phyloP scores from a whole-genome alignment of 2,113 vertebrate genomes.

The Herpetotheres cachinnans region DNA sequence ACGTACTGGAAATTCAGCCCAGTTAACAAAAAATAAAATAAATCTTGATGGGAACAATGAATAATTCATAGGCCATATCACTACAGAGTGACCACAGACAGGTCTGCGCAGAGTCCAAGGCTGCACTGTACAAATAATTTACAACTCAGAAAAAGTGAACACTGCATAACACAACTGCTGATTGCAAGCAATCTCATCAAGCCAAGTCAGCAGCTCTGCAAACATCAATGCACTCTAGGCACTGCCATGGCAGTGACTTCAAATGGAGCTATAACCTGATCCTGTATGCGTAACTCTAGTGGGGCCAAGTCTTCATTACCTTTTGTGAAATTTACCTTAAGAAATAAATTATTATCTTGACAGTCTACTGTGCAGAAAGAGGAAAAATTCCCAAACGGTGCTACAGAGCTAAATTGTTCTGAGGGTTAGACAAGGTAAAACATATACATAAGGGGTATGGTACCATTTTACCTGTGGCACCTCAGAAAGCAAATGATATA shows the following conservation, averaged over 20 bases:
- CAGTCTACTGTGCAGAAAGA: not conserved
- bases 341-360: not conserved
- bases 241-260: not conserved
- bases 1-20: not conserved
- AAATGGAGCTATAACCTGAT: not conserved
- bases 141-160: not conserved
- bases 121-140: not conserved
- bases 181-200: not conserved
- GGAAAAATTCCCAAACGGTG: not conserved
- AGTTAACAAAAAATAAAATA: not conserved
- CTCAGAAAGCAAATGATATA: not conserved
- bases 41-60: not conserved
- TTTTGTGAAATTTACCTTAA: not conserved
- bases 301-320: not conserved
- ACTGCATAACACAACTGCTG: not conserved
- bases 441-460: accelerated
- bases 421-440: not conserved
- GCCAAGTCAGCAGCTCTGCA: slow-evolving; percentile 26
- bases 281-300: not conserved
- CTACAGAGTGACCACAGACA: not conserved
- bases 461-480: not conserved
- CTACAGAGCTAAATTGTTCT: not conserved
- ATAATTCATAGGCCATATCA: not conserved
- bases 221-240: not conserved
- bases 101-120: not conserved